phyloP scores from a whole-genome alignment of 2,797 vertebrate genomes.

The Anguilla pacifica region DNA sequence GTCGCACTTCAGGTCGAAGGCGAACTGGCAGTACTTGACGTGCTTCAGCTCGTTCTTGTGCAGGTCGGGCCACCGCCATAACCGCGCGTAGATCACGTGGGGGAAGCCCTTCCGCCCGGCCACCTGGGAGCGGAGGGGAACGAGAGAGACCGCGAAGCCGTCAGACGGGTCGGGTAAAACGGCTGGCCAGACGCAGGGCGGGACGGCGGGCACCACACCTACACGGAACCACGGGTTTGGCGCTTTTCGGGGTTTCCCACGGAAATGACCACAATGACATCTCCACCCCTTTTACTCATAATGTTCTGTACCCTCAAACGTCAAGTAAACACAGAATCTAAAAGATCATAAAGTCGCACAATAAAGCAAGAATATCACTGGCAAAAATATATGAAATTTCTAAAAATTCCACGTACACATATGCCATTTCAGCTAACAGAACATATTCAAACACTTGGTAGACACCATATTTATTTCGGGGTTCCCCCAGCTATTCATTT shows the following conservation, averaged over 20 bases:
- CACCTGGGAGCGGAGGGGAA: slow-evolving; percentile 70
- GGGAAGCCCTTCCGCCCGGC: slow-evolving; percentile 98
- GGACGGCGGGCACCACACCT: neutral
- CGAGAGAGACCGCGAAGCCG: neutral
- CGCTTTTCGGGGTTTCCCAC: too few species aligned
- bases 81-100: slow-evolving; percentile 92
- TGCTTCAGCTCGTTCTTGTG: slow-evolving; percentile 98
- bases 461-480: neutral
- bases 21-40: slow-evolving; percentile 96
- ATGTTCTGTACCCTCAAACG: too few species aligned
- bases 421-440: too few species aligned
- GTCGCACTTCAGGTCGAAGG: slow-evolving; percentile 96
- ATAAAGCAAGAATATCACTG: too few species aligned
- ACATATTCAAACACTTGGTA: neutral
- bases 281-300: too few species aligned
- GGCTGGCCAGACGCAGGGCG: neutral
- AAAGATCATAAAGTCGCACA: too few species aligned
- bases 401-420: too few species aligned
- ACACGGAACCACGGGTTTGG: neutral
- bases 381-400: too few species aligned
- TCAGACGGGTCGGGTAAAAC: neutral
- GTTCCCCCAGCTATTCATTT: too few species aligned
- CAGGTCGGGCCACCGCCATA: slow-evolving; percentile 97
- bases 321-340: too few species aligned
- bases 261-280: too few species aligned